These are phyloP conservation scores for Nansenia antarctica DNA, from an alignment of 2,113 vertebrate genomes.

Conservation along the genomic window DNA sequence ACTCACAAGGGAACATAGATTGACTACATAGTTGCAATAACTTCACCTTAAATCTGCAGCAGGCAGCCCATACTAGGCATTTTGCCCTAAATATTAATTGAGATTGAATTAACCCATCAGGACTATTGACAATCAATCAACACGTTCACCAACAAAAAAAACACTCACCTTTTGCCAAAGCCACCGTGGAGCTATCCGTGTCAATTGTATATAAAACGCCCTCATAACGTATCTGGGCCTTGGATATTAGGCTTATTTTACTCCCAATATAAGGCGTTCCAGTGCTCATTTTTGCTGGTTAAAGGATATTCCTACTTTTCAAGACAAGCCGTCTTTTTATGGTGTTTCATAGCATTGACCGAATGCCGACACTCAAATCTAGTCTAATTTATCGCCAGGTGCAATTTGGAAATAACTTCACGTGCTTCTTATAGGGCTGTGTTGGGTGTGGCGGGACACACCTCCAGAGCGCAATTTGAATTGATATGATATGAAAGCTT, in stretches of 20 bases:
- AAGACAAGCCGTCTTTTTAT: not conserved
- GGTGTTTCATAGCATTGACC: not conserved
- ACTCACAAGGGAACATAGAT: no score
- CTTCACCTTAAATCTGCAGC: no score
- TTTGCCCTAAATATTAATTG: not conserved
- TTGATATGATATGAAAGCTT: no score
- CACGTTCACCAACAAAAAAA: no score
- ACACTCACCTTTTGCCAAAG: conserved; percentile 85
- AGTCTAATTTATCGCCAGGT: not conserved
- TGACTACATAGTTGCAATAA: no score
- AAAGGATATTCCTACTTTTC: not conserved
- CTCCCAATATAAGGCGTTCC: conserved; percentile 91
- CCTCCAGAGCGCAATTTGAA: no score
- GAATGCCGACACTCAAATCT: accelerated
- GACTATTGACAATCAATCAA: not conserved
- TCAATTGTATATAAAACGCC: conserved; percentile 91
- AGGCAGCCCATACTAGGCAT: no score
- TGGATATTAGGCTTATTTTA: conserved; percentile 91
- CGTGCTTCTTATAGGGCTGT: conserved; percentile 56
- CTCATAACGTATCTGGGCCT: conserved; percentile 92
- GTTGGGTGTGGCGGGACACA: no score
- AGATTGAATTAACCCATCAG: no score
- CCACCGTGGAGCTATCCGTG: conserved; percentile 94
- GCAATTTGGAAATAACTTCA: conserved; percentile 42
- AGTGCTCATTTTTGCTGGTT: conserved; percentile 79